Percentiles rank a stretch among this genome's conserved stretches.
These are phyloP conservation scores for Brachirus orientalis DNA, from an alignment of 2,113 vertebrate genomes.

Conservation along the genomic window DNA sequence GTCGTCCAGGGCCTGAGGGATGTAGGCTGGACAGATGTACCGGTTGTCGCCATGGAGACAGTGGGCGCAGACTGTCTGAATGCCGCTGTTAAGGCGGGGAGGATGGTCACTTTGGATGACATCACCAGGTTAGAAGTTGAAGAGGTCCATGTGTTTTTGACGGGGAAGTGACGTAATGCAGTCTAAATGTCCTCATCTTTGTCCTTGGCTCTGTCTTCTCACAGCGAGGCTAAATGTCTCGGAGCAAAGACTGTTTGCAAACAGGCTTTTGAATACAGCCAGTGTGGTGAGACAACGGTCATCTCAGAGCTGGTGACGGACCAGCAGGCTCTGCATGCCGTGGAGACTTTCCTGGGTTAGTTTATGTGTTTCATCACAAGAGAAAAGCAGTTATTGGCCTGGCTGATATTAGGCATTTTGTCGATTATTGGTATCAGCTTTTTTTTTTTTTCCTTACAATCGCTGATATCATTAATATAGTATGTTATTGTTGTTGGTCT, in stretches of 20 bases:
- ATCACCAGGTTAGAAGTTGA: slow-evolving; percentile 81
- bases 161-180: accelerated
- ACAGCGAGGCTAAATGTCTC: slow-evolving; percentile 79
- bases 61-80: slow-evolving; percentile 83
- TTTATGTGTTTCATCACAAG: slow-evolving; percentile 10
- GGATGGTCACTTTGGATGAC: slow-evolving; percentile 80
- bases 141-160: background rate
- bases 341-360: slow-evolving; percentile 83
- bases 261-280: slow-evolving; percentile 78
- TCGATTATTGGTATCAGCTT: too few species aligned
- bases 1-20: slow-evolving; percentile 79
- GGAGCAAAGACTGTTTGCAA: slow-evolving; percentile 81
- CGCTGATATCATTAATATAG: too few species aligned
- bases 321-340: slow-evolving; percentile 78
- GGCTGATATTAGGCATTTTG: too few species aligned
- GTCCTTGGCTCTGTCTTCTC: background rate
- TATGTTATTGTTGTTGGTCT: too few species aligned
- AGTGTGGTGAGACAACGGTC: slow-evolving; percentile 52
- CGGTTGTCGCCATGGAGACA: slow-evolving; percentile 83
- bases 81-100: slow-evolving; percentile 76
- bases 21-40: slow-evolving; percentile 79
- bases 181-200: accelerated
- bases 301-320: slow-evolving; percentile 83
- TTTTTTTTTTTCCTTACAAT: too few species aligned
- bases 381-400: too few species aligned